These are phyloP conservation scores for Deilephila elpenor DNA, from an alignment of 2,888 invertebrate genomes.

Conservation along the genomic window DNA sequence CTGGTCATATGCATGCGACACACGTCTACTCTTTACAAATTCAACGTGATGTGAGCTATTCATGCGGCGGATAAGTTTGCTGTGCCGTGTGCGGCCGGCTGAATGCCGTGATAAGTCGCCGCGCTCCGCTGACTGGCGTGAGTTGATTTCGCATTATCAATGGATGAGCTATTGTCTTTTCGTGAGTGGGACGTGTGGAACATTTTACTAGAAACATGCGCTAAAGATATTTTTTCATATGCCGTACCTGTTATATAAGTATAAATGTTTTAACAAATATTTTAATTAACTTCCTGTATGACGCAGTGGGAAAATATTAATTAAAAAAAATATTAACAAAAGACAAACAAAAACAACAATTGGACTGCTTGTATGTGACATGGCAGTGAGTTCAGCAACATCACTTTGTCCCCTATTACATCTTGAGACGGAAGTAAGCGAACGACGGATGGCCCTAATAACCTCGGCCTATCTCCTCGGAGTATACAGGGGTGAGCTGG, in stretches of 20 bases:
- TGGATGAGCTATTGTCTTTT: conserved; percentile 24
- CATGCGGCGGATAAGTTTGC: conserved; percentile 74
- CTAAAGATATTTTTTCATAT: too few species aligned
- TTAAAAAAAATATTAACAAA: too few species aligned
- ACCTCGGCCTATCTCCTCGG: too few species aligned
- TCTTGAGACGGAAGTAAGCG: too few species aligned
- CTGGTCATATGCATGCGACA: conserved; percentile 72
- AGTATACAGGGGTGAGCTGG: too few species aligned
- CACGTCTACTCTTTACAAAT: conserved; percentile 83
- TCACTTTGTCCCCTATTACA: too few species aligned
- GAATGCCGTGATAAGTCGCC: conserved; percentile 74
- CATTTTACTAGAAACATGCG: not conserved
- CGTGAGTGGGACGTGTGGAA: not conserved
- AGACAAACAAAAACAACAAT: too few species aligned
- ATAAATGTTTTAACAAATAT: not conserved
- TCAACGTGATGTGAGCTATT: conserved; percentile 77
- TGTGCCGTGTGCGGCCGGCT: conserved; percentile 67
- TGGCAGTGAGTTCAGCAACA: too few species aligned
- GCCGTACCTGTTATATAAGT: not conserved
- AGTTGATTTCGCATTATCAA: conserved; percentile 57
- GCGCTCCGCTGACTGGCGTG: conserved; percentile 59
- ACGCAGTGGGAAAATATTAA: too few species aligned
- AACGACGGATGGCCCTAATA: too few species aligned
- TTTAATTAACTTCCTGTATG: not conserved
- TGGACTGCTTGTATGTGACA: too few species aligned